Percentiles rank a stretch among this genome's conserved stretches.
These are phyloP conservation scores for Agonum fuliginosum DNA, from an alignment of 2,888 invertebrate genomes.

Conservation along the genomic window DNA sequence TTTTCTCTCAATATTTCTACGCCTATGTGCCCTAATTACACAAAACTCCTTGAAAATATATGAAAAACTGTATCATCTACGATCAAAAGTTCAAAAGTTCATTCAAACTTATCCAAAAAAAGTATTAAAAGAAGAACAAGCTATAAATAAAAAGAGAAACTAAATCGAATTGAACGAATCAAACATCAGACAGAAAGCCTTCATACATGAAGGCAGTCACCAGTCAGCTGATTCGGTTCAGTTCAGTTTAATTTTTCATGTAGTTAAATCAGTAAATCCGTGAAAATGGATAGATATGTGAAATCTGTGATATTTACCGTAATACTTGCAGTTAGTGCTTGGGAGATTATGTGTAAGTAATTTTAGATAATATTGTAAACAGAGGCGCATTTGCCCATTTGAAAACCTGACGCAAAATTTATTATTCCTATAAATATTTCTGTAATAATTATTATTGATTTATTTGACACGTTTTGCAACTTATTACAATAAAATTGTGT, in stretches of 20 bases:
- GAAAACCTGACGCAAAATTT: neutral
- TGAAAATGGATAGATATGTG: slow-evolving; percentile 44
- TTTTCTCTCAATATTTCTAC: neutral
- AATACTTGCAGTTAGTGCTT: slow-evolving; percentile 21
- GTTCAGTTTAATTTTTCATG: slow-evolving; percentile 5
- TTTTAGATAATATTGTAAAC: neutral
- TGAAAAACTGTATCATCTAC: slow-evolving; percentile 21
- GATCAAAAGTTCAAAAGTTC: slow-evolving; percentile 26
- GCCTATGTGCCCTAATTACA: slow-evolving; percentile 23
- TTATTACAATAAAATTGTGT: too few relatives aligned
- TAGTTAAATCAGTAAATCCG: slow-evolving; percentile 4
- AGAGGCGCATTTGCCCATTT: slow-evolving; percentile 34
- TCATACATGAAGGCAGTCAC: slow-evolving; percentile 27
- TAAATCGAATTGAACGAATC: slow-evolving; percentile 14
- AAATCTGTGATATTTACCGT: slow-evolving; percentile 48
- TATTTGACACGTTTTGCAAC: too few relatives aligned
- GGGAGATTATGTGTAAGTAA: slow-evolving; percentile 52
- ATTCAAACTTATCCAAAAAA: neutral
- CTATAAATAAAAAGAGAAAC: slow-evolving; percentile 6
- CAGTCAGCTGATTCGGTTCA: slow-evolving; percentile 21
- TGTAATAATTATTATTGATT: too few relatives aligned
- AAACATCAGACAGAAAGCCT: neutral
- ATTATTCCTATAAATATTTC: too few relatives aligned
- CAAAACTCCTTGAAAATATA: neutral
- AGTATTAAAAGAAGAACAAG: neutral